Evolutionary conservation across 2,888 invertebrate genomes (phyloP).

Genomic region (Troilus luridus): DNA sequence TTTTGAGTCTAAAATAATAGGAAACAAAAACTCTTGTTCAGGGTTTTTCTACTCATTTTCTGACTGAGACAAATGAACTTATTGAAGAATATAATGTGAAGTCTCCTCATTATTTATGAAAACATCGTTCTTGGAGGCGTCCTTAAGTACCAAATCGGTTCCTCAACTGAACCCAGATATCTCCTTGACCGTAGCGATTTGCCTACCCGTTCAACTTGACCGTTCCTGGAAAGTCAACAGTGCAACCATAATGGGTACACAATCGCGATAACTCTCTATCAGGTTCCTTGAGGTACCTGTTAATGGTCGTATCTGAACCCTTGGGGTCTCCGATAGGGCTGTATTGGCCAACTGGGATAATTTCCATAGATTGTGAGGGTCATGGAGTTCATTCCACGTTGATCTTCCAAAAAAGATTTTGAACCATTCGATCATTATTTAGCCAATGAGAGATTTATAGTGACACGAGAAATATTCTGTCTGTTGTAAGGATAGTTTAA

Average conservation of each 20-base stretch:
- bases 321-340: background rate
- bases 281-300: background rate
- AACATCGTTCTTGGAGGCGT: background rate
- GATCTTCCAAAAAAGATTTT: background rate
- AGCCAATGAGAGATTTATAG: background rate
- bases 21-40: too few relatives aligned
- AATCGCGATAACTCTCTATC: background rate
- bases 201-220: background rate
- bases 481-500: too few relatives aligned
- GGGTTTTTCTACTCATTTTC: too few relatives aligned
- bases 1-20: too few relatives aligned
- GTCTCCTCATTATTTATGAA: background rate
- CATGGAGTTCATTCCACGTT: background rate
- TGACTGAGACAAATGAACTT: background rate
- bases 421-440: background rate
- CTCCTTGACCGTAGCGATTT: background rate
- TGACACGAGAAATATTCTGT: too few relatives aligned
- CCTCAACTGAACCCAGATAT: background rate
- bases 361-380: background rate
- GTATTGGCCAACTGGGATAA: background rate
- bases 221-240: background rate
- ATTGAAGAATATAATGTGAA: background rate
- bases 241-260: background rate
- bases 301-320: background rate
- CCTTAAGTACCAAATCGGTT: background rate